Percentiles rank a stretch among this genome's conserved stretches.
These are phyloP conservation scores for Thryonomys swinderianus DNA, from an alignment of 2,113 vertebrate species.

Conservation along the genomic window DNA sequence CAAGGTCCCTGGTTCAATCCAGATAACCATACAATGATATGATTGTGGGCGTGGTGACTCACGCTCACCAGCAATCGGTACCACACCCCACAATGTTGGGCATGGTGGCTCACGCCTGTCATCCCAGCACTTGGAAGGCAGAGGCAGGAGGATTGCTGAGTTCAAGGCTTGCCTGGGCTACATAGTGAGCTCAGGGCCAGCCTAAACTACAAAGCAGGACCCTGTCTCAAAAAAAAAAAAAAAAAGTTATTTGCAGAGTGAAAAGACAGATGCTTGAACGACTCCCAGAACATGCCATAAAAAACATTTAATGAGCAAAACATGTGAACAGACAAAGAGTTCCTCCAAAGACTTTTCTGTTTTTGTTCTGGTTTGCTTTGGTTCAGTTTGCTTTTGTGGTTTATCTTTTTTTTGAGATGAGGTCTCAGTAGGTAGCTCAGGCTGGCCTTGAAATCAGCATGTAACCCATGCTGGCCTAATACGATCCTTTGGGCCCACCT, in stretches of 20 bases:
- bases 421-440: not conserved
- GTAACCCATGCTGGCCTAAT: not conserved
- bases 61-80: no score
- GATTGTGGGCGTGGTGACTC: no score
- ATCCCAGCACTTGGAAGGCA: no score
- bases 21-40: no score
- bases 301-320: not conserved
- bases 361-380: not conserved
- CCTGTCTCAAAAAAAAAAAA: no score
- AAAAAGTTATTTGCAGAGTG: not conserved
- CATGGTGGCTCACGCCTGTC: no score
- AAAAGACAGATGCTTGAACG: not conserved
- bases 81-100: no score
- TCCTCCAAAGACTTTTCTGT: not conserved
- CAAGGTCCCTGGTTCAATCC: no score
- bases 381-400: not conserved
- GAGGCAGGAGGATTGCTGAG: no score
- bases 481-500: not conserved
- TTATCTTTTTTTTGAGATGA: not conserved
- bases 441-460: not conserved
- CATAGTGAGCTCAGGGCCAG: no score
- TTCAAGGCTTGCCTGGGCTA: no score
- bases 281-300: not conserved
- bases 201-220: no score
- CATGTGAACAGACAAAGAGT: not conserved